Base-by-base conservation (phyloP, 1,140 invertebrate genomes). In the Hycleus cichorii region DNA sequence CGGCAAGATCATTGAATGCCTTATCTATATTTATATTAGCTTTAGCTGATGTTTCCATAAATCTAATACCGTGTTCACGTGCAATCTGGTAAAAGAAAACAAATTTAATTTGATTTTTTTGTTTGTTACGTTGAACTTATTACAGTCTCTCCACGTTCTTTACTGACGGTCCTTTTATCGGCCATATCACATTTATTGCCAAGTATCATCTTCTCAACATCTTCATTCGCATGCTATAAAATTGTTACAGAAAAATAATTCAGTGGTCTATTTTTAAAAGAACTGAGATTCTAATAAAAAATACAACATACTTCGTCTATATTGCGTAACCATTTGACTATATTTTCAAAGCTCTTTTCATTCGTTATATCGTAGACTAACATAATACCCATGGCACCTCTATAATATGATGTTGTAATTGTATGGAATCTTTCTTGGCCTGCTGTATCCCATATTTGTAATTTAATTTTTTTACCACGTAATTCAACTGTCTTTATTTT, bases 171-270 rank as follows among this genome's bases (percentile, higher is more conserved):
- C 77, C 97, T 83, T 78, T 94, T 96, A 69, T 95, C 93, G 72
- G 95, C 90, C 90, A 98, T 95, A 81, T 99, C 97, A 86, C 95
- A 97, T 81, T 99, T 99, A 76, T 99, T 99, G 50, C 97, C 97
- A 66, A 99, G 80, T 69, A 99, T 95, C 96, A 99, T 98, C 77
- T 98, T 98, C 70, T 98, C 96, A 50, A 99, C 97, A 83, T 99
- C 95, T 80, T 98, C 96, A 81, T 95, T 98, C 18, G 96, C 97
- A 82, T 99, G 95, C 90, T 95, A 69, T 40, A 79, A 76, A 65
- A 58, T 57, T 32, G 32, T 32, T 49, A 38, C 18, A 18, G 2
- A 18, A 1, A 18, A 18, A 18, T 18, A 18, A 1, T 18, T 1
- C 18, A 18, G 18, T 18, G 18, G 18, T 18, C 18, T 18, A 18